Evolutionary conservation across 2,113 vertebrate genomes (phyloP).

Genomic region (Verasper variegatus): DNA sequence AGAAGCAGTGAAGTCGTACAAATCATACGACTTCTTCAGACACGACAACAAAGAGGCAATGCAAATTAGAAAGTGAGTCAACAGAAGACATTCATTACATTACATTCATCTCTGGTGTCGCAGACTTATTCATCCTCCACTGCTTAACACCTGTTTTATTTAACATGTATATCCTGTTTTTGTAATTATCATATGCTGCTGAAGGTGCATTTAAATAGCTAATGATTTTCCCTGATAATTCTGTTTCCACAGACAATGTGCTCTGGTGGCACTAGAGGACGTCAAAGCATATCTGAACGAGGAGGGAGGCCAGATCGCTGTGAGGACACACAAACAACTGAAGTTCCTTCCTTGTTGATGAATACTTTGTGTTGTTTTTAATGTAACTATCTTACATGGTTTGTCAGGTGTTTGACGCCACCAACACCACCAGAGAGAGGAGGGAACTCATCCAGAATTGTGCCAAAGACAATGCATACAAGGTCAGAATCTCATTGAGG

Average conservation of each 20-base stretch:
- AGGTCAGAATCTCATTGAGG: slow-evolving; percentile 63
- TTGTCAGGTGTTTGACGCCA: slow-evolving; percentile 83
- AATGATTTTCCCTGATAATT: not conserved
- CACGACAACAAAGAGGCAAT: slow-evolving; percentile 97
- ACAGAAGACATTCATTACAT: not conserved
- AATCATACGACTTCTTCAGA: slow-evolving; percentile 97
- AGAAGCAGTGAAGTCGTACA: slow-evolving; percentile 92
- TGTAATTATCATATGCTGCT: not conserved
- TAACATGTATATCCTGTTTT: not conserved
- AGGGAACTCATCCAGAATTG: slow-evolving; percentile 79
- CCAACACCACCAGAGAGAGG: slow-evolving; percentile 84
- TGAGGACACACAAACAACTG: slow-evolving; percentile 73
- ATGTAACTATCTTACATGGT: not conserved
- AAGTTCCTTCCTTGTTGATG: not conserved
- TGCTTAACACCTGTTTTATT: not conserved
- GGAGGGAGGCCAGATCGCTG: slow-evolving; percentile 94
- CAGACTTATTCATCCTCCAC: no score
- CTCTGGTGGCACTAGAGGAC: slow-evolving; percentile 92
- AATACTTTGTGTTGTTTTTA: not conserved
- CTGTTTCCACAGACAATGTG: slow-evolving; percentile 85
- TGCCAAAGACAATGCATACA: slow-evolving; percentile 74
- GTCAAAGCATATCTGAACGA: slow-evolving; percentile 91
- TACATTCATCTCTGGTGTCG: not conserved
- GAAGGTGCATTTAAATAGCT: not conserved
- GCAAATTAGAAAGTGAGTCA: slow-evolving; percentile 93